Base-by-base conservation (phyloP, 1,140 invertebrate genomes). In the Cyphomyrmex costatus region DNA sequence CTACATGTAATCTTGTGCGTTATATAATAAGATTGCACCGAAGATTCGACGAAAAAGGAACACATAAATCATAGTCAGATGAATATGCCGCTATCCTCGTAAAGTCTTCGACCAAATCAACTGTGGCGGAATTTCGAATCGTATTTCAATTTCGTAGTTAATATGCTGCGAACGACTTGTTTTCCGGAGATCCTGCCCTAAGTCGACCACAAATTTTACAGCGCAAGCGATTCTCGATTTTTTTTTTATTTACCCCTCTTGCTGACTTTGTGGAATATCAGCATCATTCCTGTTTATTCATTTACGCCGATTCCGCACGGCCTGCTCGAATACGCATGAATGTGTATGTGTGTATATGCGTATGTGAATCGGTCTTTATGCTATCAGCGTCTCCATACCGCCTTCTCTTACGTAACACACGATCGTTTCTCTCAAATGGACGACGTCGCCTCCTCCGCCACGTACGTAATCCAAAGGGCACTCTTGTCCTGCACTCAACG, bases 341-440 rank as follows among this genome's bases (percentile, higher is more conserved):
- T 42, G 71, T 21, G 46, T 21, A 2, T n/a, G 68, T 14, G 21
- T 42, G 30, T 51, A 49, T 33, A 10, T 7, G 61, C 51, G 73
- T 56, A 21, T 82, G 33, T 63, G 42, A 79, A 86, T 63, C 70
- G 46, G 86, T 49, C 86, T 89, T 86, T 92, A 90, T 86, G 79
- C 83, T 65, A 49, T 70, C 70, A 76, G 68, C 83, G 60, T 87
- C 85, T 87, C 82, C 78, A 16, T 56, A 60, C 66, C 68, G 66
- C 77, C 77, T 86, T 53, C 60, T 78, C 86, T 89, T 90, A 88
- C 84, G 89, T 85, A 92, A 91, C 68, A 19, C 70, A 68, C 78
- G 86, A 86, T 65, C 80, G 78, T 74, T 86, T 90, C 88, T 88
- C 70, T 91, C 53, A 51, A 89, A 87, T 60, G 60, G 58, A 63